phyloP scores from a whole-genome alignment of 2,888 invertebrate species.

The Euclidia mi region DNA sequence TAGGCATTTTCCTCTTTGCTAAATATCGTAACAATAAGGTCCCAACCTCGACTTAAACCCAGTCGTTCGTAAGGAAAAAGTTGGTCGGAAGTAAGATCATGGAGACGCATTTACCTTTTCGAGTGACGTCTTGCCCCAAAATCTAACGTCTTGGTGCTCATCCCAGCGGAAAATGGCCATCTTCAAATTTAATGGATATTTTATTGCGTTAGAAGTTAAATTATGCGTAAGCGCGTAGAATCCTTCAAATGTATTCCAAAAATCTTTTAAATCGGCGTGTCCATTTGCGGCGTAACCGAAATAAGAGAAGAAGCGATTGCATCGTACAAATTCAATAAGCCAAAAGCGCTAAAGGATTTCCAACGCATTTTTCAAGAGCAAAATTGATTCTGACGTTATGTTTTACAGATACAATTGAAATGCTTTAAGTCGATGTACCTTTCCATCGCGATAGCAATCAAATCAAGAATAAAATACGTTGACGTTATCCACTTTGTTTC shows the following conservation, averaged over 20 bases:
- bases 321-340: constrained; percentile 55
- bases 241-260: constrained; percentile 67
- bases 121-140: constrained; percentile 70
- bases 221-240: constrained; percentile 83
- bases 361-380: constrained; percentile 40
- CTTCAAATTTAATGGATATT: constrained; percentile 88
- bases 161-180: constrained; percentile 83
- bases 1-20: constrained; percentile 9
- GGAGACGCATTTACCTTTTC: constrained; percentile 65
- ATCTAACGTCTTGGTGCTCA: constrained; percentile 76
- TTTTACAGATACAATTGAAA: constrained; percentile 39
- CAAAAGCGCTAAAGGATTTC: constrained; percentile 48
- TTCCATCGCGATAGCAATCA: constrained; percentile 52
- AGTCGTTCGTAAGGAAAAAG: constrained; percentile 41
- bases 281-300: constrained; percentile 54
- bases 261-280: constrained; percentile 62
- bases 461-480: constrained; percentile 23
- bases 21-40: constrained; percentile 21
- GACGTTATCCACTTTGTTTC: constrained; percentile 6
- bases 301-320: constrained; percentile 48
- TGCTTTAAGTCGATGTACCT: constrained; percentile 29
- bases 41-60: constrained; percentile 24
- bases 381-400: constrained; percentile 46
- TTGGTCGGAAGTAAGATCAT: constrained; percentile 45
- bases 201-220: constrained; percentile 86